A percentile compares a stretch with the other conserved stretches of the same genome.
phyloP scores from a whole-genome alignment of 2,113 vertebrate genomes.

The Donacobius atricapilla region DNA sequence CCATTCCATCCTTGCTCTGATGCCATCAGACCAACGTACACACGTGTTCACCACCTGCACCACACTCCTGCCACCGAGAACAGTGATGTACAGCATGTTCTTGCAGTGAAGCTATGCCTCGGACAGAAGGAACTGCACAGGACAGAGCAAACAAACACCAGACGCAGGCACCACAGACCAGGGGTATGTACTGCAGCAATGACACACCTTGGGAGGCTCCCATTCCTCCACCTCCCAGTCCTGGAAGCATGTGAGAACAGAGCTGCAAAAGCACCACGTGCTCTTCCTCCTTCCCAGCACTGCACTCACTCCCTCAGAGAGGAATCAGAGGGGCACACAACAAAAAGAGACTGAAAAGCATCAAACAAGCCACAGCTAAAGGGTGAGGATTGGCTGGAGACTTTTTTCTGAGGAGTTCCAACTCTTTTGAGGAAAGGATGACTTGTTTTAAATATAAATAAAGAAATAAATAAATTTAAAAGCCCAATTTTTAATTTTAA shows the following conservation, averaged over 20 bases:
- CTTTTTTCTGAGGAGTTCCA: background rate
- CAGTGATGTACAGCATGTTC: background rate
- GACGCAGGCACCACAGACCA: background rate
- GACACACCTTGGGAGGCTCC: constrained; percentile 26
- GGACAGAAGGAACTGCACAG: background rate
- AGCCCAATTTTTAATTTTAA: background rate
- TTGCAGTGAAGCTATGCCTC: background rate
- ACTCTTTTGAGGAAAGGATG: background rate
- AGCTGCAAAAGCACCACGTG: background rate
- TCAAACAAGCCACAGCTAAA: background rate
- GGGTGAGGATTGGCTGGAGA: background rate
- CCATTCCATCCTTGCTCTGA: background rate
- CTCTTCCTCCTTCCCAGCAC: background rate
- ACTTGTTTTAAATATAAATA: background rate
- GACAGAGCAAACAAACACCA: background rate
- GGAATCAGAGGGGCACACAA: background rate
- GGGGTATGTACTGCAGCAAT: rapidly evolving
- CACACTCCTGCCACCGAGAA: rapidly evolving
- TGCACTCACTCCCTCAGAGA: background rate
- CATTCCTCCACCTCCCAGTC: background rate
- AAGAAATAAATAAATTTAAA: background rate
- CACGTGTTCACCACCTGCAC: rapidly evolving
- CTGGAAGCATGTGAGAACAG: constrained; percentile 11
- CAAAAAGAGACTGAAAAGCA: background rate
- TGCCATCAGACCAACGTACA: rapidly evolving